Evolutionary conservation across 2,888 invertebrate genomes (phyloP).

Genomic region (Chromoteleia sp.): DNA sequence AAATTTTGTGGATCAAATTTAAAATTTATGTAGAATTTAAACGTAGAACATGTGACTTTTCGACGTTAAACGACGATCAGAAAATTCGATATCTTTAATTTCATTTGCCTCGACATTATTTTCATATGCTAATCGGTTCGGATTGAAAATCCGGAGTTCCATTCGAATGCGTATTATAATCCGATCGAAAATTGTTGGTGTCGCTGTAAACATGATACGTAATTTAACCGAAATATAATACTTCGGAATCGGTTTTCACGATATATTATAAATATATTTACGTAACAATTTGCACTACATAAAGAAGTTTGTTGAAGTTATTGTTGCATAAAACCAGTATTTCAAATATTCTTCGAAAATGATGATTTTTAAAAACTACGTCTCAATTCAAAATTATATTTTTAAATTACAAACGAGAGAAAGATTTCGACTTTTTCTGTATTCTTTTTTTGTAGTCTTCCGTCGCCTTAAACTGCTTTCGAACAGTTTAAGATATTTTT

Average conservation of each 20-base stretch:
- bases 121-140: neutral
- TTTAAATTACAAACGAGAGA: too few species aligned
- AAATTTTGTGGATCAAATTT: slow-evolving; percentile 10
- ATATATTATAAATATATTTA: too few species aligned
- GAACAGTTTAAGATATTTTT: too few species aligned
- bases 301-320: too few species aligned
- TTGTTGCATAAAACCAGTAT: too few species aligned
- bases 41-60: neutral
- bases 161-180: slow-evolving; percentile 11
- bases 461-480: too few species aligned
- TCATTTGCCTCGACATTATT: slow-evolving; percentile 24
- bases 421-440: too few species aligned
- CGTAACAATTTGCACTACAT: too few species aligned
- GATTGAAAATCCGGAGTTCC: slow-evolving; percentile 9
- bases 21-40: slow-evolving; percentile 2
- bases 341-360: too few species aligned
- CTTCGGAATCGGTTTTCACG: neutral
- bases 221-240: slow-evolving; percentile 4
- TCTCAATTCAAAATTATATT: too few species aligned
- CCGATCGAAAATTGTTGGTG: neutral
- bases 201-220: slow-evolving; percentile 8
- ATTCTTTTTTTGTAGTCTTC: too few species aligned
- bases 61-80: neutral
- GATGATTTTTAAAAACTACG: too few species aligned
- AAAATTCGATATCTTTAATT: slow-evolving; percentile 32